phyloP scores from a whole-genome alignment of 1,140 invertebrate species.

The Ips typographus region DNA sequence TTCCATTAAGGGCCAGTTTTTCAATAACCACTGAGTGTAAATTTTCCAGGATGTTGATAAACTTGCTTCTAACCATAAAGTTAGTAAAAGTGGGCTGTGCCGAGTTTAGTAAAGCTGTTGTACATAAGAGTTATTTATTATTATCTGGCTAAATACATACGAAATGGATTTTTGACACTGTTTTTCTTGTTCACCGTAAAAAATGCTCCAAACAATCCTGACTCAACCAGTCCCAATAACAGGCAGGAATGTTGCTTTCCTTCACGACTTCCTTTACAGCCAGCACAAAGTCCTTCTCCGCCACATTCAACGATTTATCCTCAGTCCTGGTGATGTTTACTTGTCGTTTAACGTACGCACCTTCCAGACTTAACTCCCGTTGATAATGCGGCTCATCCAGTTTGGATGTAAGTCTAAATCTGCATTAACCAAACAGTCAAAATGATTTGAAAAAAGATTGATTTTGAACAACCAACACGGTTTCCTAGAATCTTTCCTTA shows the following conservation, averaged over 20 bases:
- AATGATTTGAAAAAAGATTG: not conserved
- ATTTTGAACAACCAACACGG: constrained; percentile 1
- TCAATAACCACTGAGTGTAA: no score
- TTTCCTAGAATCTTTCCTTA: constrained; percentile 6
- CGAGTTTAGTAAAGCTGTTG: no score
- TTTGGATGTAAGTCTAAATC: not conserved
- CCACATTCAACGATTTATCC: constrained; percentile 35
- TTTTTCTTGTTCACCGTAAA: constrained; percentile 22
- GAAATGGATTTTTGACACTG: not conserved
- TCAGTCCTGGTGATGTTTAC: constrained; percentile 15
- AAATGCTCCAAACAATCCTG: constrained; percentile 23
- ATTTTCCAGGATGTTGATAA: no score
- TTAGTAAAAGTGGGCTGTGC: no score
- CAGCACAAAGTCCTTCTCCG: constrained; percentile 31
- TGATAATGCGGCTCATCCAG: not conserved
- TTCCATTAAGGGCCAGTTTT: no score
- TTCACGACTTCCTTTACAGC: constrained; percentile 22
- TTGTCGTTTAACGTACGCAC: not conserved
- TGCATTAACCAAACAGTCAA: not conserved
- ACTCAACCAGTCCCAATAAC: constrained; percentile 32
- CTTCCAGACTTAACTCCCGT: not conserved
- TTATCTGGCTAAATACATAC: no score
- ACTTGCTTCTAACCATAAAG: no score
- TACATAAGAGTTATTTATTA: no score
- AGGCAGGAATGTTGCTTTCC: constrained; percentile 30